A percentile compares a stretch with the other conserved stretches of the same genome.
These are phyloP conservation scores for Drosophila nr. perissopoda DNA, from an alignment of 2,888 invertebrate genomes.

Conservation along the genomic window DNA sequence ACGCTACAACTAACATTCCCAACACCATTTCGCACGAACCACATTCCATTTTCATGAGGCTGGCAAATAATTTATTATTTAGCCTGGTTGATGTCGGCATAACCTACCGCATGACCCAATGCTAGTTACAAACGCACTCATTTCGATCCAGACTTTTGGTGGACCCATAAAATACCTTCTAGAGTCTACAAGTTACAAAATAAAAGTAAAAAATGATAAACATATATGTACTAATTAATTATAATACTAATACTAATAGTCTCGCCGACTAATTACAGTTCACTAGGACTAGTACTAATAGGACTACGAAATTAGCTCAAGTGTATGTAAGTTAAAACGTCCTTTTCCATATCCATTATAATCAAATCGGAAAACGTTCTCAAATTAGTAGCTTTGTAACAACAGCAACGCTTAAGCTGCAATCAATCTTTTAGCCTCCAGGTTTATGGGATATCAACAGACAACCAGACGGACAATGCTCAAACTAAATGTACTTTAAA, in stretches of 20 bases:
- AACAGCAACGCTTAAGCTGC: neutral
- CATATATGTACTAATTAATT: neutral
- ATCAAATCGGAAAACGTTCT: neutral
- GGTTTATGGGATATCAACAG: neutral
- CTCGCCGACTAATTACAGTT: neutral
- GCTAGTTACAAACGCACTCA: neutral
- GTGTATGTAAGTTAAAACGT: neutral
- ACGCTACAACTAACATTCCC: neutral
- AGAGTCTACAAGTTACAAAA: neutral
- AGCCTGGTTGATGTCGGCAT: neutral
- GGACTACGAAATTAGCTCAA: neutral
- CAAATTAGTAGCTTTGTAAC: neutral
- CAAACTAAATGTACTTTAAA: neutral
- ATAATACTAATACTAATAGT: neutral
- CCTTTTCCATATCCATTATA: neutral
- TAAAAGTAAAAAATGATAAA: neutral
- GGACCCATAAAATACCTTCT: neutral
- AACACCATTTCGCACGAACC: neutral
- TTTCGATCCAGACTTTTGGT: neutral
- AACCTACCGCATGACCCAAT: neutral
- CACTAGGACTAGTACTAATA: neutral
- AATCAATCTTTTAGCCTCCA: neutral
- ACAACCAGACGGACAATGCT: neutral
- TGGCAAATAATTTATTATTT: neutral
- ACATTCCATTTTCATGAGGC: neutral